Conservation (phyloP, 2,113 vertebrate species). For the Oceanodroma tethys region DNA sequence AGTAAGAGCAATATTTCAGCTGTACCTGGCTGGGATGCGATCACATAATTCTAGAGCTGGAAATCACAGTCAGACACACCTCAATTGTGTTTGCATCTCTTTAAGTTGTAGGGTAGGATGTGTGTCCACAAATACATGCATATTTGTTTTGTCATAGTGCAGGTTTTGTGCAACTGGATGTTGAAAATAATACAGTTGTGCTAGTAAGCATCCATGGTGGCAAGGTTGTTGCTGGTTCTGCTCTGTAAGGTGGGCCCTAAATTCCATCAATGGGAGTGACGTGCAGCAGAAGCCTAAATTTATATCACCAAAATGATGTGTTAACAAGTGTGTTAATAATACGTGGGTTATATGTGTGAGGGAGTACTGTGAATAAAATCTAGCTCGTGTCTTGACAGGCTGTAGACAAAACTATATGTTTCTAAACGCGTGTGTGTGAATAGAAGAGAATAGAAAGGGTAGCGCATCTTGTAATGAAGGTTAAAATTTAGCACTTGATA, state of each 20-base stretch:
- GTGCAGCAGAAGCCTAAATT: not conserved
- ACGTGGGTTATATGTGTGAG: fast-evolving
- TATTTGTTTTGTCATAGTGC: not conserved
- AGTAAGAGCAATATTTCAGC: not conserved
- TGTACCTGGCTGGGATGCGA: not conserved
- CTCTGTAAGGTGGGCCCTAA: not conserved
- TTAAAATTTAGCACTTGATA: not conserved
- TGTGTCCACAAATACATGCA: not conserved
- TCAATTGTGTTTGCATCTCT: not conserved
- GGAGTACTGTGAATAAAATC: not conserved
- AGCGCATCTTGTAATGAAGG: too few relatives aligned
- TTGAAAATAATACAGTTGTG: not conserved
- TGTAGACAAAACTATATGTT: not conserved
- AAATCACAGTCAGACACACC: not conserved
- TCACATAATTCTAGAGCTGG: not conserved
- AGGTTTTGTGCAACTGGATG: not conserved
- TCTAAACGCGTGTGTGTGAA: not conserved
- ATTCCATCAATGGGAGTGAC: not conserved
- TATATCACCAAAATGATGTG: not conserved
- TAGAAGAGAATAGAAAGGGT: not conserved
- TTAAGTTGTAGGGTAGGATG: not conserved
- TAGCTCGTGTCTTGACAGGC: not conserved
- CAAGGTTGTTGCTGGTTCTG: not conserved
- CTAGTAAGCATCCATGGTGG: not conserved
- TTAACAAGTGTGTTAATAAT: not conserved